Evolutionary conservation across 2,113 vertebrate species (phyloP).

Genomic region (Microcebus murinus): DNA sequence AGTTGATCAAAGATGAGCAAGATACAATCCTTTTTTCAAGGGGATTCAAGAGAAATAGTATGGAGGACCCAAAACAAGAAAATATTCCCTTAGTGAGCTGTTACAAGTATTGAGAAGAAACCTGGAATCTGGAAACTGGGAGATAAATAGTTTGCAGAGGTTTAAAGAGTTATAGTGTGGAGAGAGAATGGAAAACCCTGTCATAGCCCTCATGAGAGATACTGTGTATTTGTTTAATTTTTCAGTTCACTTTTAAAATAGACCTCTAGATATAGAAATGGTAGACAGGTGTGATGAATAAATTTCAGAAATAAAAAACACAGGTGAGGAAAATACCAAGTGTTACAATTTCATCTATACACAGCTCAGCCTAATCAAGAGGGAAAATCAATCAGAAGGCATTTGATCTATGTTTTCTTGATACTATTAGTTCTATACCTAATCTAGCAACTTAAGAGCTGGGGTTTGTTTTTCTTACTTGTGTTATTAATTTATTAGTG

Average conservation of each 20-base stretch:
- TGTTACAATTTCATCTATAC: constrained; percentile 72
- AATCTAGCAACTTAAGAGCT: constrained; percentile 66
- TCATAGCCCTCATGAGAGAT: not conserved
- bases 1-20: not conserved
- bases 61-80: not conserved
- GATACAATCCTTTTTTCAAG: not conserved
- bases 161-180: not conserved
- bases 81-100: not conserved
- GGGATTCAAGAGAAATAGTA: not conserved
- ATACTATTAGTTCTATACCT: constrained; percentile 67
- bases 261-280: not conserved
- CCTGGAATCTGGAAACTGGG: not conserved
- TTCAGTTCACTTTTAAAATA: constrained; percentile 46
- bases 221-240: not conserved
- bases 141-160: not conserved
- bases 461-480: constrained; percentile 76
- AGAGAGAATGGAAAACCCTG: not conserved
- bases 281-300: constrained; percentile 10
- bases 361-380: constrained; percentile 63
- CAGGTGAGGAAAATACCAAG: constrained; percentile 57
- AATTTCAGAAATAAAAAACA: constrained; percentile 72
- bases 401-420: constrained; percentile 74
- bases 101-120: not conserved
- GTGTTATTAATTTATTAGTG: constrained; percentile 82
- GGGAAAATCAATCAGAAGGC: constrained; percentile 73